Base-by-base conservation (phyloP, 2,797 vertebrate species). In the Euthynnus affinis region DNA sequence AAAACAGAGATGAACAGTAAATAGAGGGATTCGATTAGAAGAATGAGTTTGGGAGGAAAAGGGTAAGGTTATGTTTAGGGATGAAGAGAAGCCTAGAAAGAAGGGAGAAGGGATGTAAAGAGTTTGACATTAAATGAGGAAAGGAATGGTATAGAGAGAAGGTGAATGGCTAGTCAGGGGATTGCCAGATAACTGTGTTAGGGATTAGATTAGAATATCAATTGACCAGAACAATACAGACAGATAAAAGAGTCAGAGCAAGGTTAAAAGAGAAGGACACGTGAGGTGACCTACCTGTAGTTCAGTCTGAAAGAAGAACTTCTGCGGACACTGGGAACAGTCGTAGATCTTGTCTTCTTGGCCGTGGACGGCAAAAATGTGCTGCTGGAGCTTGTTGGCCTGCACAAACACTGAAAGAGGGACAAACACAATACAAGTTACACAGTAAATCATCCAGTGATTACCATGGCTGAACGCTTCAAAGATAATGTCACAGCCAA, bases 221-320 rank as follows among this genome's bases (percentile, higher is more conserved):
- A 29, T 29, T 37, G 9, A 37, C 20, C 23, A 25, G 9, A 72
- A 40, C 15, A 23, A 6, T 3, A 49, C 23, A 77, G 63, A 61
- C 13, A 63, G 40, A 65, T 27, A 67, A 51, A 15, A 49, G 14
- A 42, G 49, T 40, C 0, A 58, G 29, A 15, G 68, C 37, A 60
- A 42, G 10, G 55, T 56, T 25, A 61, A 22, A 49, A 51, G 40
- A n/a, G 57, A 32, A 3, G 17, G 0, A 27, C 20, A 55, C 7
- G 9, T 1, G 0, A 48, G 62, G 63, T 6, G 74, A 90, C 94
- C 81, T 93, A 99, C 98, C 98, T 99, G 98, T 94, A 99, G 96
- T 93, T 99, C 98, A 22, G 98, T 99, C 95, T 99, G 98, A 89
- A 99, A 99, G 95, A 99, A 99, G 96, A 99, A 99, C 96, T 99